Percentiles rank a stretch among this genome's conserved stretches.
Evolutionary conservation across 2,113 vertebrate species (phyloP).

Genomic region (Chauna torquata): DNA sequence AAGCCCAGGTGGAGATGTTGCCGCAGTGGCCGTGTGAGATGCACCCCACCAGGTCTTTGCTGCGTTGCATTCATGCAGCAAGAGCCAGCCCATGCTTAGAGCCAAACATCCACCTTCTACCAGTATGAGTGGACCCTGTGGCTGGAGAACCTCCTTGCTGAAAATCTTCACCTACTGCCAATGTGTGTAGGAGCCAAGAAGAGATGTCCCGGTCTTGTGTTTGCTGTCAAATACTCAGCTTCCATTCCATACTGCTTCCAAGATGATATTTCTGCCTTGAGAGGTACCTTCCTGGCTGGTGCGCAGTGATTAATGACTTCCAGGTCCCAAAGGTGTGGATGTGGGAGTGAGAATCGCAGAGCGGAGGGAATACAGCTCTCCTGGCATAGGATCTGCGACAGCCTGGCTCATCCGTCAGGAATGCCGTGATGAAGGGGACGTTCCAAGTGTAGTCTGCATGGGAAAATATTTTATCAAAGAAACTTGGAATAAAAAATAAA

Average conservation of each 20-base stretch:
- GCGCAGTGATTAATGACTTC: not conserved
- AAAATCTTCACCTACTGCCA: not conserved
- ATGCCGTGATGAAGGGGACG: conserved; percentile 1
- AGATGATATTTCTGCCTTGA: not conserved
- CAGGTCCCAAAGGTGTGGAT: conserved; percentile 37
- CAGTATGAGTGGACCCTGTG: not conserved
- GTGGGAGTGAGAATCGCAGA: not conserved
- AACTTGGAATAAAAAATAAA: conserved; percentile 67
- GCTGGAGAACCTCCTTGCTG: not conserved
- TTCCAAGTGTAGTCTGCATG: conserved; percentile 72
- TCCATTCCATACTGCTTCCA: not conserved
- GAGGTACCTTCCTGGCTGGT: not conserved
- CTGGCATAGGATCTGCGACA: not conserved
- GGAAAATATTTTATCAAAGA: conserved; percentile 81
- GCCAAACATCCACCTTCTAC: not conserved
- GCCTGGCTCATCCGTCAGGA: not conserved
- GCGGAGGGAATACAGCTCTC: not conserved
- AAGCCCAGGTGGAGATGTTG: accelerated
- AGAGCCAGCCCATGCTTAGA: not conserved
- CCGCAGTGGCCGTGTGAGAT: not conserved
- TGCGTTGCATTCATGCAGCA: accelerated
- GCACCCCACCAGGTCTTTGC: not conserved
- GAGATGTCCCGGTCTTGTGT: not conserved
- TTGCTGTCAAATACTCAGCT: not conserved
- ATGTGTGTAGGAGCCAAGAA: not conserved